These are phyloP conservation scores for Eurypyga helias DNA, from an alignment of 2,113 vertebrate species.

Conservation along the genomic window DNA sequence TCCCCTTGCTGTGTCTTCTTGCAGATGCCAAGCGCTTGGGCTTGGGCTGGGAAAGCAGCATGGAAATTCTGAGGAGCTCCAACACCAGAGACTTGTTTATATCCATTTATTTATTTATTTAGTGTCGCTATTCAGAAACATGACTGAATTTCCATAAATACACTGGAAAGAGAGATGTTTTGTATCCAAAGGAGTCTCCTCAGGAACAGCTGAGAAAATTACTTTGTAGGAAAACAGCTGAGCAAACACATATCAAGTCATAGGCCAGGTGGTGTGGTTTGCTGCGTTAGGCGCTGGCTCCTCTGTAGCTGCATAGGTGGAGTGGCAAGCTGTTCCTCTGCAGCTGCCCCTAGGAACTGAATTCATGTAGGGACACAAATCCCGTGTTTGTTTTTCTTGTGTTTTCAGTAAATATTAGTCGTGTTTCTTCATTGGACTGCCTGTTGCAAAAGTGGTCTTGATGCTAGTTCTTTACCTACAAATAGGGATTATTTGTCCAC, in stretches of 20 bases:
- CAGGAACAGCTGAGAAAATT: slow-evolving; percentile 18
- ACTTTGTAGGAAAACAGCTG: slow-evolving; percentile 20
- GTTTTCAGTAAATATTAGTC: neutral
- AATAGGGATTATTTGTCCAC: neutral
- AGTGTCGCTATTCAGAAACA: neutral
- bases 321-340: neutral
- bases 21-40: neutral
- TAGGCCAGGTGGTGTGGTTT: neutral
- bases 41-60: neutral
- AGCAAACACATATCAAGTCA: neutral
- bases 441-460: neutral
- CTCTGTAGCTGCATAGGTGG: neutral
- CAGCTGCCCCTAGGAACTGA: neutral
- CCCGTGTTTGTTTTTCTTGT: neutral
- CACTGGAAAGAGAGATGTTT: neutral
- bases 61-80: neutral
- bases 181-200: neutral
- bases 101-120: neutral
- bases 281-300: neutral
- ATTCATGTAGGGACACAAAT: neutral
- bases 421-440: neutral
- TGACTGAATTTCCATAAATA: neutral
- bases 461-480: neutral
- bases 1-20: neutral
- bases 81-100: neutral